A percentile compares a stretch with the other conserved stretches of the same genome.
Conservation (phyloP, 30 jellyfish, hydroid and myxozoan genomes). For the Morbakka virulenta region DNA sequence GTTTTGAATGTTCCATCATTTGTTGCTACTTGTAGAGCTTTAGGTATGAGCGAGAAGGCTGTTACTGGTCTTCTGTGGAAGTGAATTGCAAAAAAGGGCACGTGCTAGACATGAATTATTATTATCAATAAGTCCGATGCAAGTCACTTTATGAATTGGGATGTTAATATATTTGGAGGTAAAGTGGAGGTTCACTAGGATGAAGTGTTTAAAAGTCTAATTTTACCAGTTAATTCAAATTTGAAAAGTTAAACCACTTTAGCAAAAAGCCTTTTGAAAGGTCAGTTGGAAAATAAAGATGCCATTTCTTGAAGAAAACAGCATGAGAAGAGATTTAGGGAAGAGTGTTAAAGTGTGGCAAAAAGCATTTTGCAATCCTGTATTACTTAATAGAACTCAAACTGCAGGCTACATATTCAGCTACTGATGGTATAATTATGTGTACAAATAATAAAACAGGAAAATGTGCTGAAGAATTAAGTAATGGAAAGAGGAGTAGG, state of each 20-base stretch:
- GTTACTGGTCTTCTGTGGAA: conserved; percentile 42
- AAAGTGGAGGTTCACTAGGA: not conserved
- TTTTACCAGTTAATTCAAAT: not conserved
- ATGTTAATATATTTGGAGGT: not conserved
- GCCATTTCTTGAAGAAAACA: conserved; percentile 9
- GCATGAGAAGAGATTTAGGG: not conserved
- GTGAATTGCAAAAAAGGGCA: conserved; percentile 4
- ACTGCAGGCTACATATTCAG: conserved; percentile 32
- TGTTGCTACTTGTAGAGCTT: no score
- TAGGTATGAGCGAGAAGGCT: conserved; percentile 7
- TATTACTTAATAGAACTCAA: not conserved
- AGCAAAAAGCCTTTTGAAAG: conserved; percentile 32
- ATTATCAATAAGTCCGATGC: conserved; percentile 31
- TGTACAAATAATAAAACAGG: conserved; percentile 3
- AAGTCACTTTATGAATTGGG: conserved; percentile 7
- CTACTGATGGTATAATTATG: conserved; percentile 35
- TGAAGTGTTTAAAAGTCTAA: not conserved
- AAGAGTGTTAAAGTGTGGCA: conserved; percentile 24
- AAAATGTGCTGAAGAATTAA: conserved; percentile 3
- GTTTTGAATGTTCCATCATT: conserved; percentile 5
- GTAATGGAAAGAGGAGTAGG: not conserved
- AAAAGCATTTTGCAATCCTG: conserved; percentile 33
- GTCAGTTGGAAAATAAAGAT: conserved; percentile 40
- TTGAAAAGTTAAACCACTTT: conserved; percentile 27
- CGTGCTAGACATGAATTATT: not conserved